These are phyloP conservation scores for Apantesis nais DNA, from an alignment of 2,888 invertebrate genomes.

Conservation along the genomic window DNA sequence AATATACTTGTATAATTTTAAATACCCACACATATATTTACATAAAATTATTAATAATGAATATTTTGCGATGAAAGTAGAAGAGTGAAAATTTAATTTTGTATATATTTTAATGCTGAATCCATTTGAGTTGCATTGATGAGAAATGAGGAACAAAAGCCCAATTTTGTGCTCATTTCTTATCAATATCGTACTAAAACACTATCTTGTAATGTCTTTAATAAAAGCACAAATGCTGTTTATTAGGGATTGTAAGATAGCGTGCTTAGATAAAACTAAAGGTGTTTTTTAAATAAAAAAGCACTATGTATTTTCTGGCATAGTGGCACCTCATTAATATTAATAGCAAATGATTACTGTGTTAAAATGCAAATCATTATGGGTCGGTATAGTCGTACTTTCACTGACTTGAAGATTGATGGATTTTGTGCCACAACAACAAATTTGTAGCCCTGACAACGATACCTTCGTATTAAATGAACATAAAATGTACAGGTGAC, in stretches of 20 bases:
- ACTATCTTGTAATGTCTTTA: neutral
- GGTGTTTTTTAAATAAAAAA: neutral
- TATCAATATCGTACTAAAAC: neutral
- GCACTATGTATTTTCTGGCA: neutral
- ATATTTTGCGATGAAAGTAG: too few species aligned
- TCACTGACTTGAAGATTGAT: neutral
- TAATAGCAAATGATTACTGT: neutral
- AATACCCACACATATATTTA: too few species aligned
- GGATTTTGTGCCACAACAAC: neutral
- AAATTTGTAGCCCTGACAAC: neutral
- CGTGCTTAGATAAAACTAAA: neutral
- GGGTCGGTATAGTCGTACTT: neutral
- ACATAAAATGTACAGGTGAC: neutral
- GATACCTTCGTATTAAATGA: neutral
- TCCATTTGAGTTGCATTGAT: too few species aligned
- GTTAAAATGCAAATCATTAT: neutral
- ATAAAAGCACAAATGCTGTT: neutral
- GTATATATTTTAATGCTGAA: too few species aligned
- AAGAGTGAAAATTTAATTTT: too few species aligned
- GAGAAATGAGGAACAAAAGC: too few species aligned
- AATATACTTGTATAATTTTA: too few species aligned
- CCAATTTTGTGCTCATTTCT: too few species aligned
- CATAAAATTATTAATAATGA: too few species aligned
- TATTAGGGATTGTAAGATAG: neutral
- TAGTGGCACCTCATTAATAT: neutral